Percentiles rank a stretch among this genome's conserved stretches.
Evolutionary conservation across 1,140 invertebrate genomes (phyloP).

Genomic region (Macrotrachela quadricornifera): DNA sequence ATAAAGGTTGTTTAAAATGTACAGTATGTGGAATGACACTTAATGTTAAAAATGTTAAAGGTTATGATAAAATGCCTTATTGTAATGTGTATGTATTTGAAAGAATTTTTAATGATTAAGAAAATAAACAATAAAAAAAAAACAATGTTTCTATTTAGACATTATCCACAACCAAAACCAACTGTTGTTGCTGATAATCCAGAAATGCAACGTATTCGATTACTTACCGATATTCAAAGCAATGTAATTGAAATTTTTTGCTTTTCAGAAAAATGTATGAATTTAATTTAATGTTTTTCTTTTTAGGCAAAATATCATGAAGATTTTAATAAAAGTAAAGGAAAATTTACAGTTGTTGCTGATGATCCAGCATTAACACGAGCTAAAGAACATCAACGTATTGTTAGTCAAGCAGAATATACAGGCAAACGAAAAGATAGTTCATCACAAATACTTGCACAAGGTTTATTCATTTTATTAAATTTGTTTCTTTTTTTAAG

Average conservation of each 20-base stretch:
- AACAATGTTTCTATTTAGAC: slow-evolving; percentile 35
- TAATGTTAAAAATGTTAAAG: slow-evolving; percentile 98
- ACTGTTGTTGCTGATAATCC: slow-evolving; percentile 90
- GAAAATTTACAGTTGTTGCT: slow-evolving; percentile 53
- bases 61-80: slow-evolving; percentile 90
- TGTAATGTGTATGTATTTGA: slow-evolving; percentile 80
- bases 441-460: no score
- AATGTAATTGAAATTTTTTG: slow-evolving; percentile 42
- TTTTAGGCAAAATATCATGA: slow-evolving; percentile 67
- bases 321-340: slow-evolving; percentile 84
- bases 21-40: slow-evolving; percentile 87
- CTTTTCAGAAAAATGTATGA: background rate
- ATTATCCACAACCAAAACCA: slow-evolving; percentile 84
- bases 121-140: no score
- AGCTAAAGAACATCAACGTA: slow-evolving; percentile 78
- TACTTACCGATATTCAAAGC: slow-evolving; percentile 92
- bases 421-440: no score
- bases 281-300: background rate
- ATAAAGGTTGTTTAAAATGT: slow-evolving; percentile 95
- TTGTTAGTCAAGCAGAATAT: slow-evolving; percentile 37
- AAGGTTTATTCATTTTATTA: no score
- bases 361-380: slow-evolving; percentile 73
- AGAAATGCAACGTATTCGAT: slow-evolving; percentile 76
- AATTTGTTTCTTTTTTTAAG: no score
- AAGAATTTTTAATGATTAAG: background rate